A percentile compares a stretch with the other conserved stretches of the same genome.
Conservation (phyloP, 2,888 invertebrate species). For the Blera fallax region DNA sequence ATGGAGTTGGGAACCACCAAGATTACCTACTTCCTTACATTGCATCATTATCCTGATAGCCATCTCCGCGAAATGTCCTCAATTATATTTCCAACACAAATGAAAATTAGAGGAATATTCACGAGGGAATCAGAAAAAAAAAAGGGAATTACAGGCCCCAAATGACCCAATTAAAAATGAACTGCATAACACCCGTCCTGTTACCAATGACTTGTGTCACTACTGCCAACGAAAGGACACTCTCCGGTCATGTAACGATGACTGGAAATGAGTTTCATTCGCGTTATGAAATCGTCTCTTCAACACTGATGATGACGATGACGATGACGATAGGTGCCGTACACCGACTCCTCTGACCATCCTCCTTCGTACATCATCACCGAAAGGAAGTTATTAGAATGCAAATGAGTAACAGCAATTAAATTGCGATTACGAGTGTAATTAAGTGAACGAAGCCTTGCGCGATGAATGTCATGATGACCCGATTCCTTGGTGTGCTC, state of each 20-base stretch:
- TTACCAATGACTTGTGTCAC: conserved; percentile 19
- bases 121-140: not conserved
- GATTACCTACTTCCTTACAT: not conserved
- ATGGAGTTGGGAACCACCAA: too few relatives aligned
- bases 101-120: not conserved
- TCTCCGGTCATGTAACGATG: not conserved
- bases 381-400: conserved; percentile 62
- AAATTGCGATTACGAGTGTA: conserved; percentile 69
- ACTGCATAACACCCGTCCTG: conserved; percentile 33
- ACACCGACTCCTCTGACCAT: not conserved
- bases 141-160: not conserved
- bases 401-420: conserved; percentile 69
- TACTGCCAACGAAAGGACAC: conserved; percentile 2
- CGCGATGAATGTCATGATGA: conserved; percentile 45
- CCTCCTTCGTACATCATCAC: conserved; percentile 20
- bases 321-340: not conserved
- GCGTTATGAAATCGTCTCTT: conserved; percentile 60
- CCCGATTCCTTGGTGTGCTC: conserved; percentile 24
- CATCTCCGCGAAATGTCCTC: not conserved
- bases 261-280: conserved; percentile 42
- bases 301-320: not conserved
- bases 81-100: not conserved
- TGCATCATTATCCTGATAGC: not conserved
- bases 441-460: conserved; percentile 49
- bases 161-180: conserved; percentile 46